These are phyloP conservation scores for Mesoligia furuncula DNA, from an alignment of 2,888 invertebrate species.

Conservation along the genomic window DNA sequence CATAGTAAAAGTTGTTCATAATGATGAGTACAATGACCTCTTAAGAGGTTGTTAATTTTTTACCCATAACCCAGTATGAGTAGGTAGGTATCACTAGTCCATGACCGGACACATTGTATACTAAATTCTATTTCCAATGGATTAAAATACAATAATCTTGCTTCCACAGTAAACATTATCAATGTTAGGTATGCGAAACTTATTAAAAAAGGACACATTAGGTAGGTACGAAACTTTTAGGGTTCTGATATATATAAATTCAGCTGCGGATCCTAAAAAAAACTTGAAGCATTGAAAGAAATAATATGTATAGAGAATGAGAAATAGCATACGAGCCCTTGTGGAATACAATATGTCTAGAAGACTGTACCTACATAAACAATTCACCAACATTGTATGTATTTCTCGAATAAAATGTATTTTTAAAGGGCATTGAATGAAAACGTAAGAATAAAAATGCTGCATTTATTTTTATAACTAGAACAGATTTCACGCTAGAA, in stretches of 20 bases:
- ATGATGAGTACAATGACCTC: too few species aligned
- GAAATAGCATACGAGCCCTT: slow-evolving; percentile 9
- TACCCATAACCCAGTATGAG: too few species aligned
- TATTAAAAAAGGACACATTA: neutral
- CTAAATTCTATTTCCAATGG: neutral
- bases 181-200: neutral
- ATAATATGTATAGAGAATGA: slow-evolving; percentile 5
- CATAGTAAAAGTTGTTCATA: too few species aligned
- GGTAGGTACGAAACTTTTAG: neutral
- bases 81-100: too few species aligned
- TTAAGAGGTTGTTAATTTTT: too few species aligned
- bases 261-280: neutral
- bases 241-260: neutral
- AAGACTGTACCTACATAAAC: slow-evolving; percentile 20
- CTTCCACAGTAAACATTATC: too few species aligned
- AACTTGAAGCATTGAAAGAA: slow-evolving; percentile 3
- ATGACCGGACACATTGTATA: too few species aligned
- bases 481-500: neutral
- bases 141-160: neutral
- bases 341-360: slow-evolving; percentile 17
- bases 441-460: neutral
- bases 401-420: slow-evolving; percentile 16
- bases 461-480: neutral
- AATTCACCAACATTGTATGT: slow-evolving; percentile 28
- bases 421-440: neutral